Conservation (phyloP, 2,888 invertebrate species). For the Himalopsyche anomala region DNA sequence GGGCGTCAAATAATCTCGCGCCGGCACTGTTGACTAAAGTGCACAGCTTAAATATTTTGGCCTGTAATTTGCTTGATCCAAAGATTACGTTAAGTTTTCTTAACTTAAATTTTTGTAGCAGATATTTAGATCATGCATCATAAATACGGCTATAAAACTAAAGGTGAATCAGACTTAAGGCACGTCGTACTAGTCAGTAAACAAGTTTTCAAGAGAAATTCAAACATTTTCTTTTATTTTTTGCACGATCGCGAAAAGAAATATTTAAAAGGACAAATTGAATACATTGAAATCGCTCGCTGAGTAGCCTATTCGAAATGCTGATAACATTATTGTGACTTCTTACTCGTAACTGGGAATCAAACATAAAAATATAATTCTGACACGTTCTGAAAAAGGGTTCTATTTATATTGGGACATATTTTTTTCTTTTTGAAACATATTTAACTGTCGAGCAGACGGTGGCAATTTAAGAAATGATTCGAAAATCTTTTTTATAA, state of each 20-base stretch:
- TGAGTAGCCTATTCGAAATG: neutral
- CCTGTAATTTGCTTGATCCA: no score
- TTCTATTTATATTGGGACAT: neutral
- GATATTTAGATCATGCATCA: neutral
- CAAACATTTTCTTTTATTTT: slow-evolving; percentile 30
- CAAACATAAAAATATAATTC: slow-evolving; percentile 10
- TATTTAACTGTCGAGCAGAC: no score
- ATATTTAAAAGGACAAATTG: slow-evolving; percentile 34
- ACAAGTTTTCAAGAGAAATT: slow-evolving; percentile 15
- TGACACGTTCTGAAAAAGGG: neutral
- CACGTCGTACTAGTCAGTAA: slow-evolving; percentile 21
- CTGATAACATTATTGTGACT: neutral
- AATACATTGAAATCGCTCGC: slow-evolving; percentile 19
- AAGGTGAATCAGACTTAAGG: slow-evolving; percentile 22
- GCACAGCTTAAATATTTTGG: no score
- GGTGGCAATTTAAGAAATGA: no score
- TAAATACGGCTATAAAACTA: neutral
- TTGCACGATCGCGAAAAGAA: slow-evolving; percentile 3
- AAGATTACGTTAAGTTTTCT: no score
- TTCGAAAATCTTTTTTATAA: no score
- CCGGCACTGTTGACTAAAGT: no score
- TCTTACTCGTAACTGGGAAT: neutral
- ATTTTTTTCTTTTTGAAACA: no score
- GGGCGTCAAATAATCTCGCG: no score
- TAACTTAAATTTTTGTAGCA: neutral